Percentiles rank a stretch among this genome's conserved stretches.
These are phyloP conservation scores for Grallaria varia DNA, from an alignment of 2,113 vertebrate species.

Conservation along the genomic window DNA sequence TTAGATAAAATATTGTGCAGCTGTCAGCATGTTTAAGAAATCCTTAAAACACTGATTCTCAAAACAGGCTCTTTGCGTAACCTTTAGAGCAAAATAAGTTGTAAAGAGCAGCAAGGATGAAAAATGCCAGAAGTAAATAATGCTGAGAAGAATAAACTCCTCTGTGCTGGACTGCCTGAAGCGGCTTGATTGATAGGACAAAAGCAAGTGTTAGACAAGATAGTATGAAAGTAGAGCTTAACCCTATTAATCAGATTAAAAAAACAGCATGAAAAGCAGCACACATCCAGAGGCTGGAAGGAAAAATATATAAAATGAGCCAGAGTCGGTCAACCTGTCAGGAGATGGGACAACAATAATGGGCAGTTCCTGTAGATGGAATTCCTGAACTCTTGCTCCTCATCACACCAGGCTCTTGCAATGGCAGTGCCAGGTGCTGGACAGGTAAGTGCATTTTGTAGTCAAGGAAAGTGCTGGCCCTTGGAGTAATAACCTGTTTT, in stretches of 20 bases:
- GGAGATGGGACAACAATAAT: background rate
- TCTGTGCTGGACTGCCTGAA: background rate
- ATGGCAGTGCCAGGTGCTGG: background rate
- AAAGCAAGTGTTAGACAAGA: slow-evolving; percentile 34
- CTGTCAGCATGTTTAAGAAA: background rate
- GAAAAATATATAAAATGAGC: background rate
- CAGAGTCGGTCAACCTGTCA: background rate
- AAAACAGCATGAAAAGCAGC: slow-evolving; percentile 11
- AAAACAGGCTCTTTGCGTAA: background rate
- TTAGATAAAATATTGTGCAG: background rate
- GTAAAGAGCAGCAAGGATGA: background rate
- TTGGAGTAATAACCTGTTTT: background rate
- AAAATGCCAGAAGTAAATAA: slow-evolving; percentile 38
- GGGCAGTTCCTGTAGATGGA: background rate
- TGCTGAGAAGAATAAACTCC: background rate
- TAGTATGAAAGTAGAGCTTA: background rate
- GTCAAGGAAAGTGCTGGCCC: background rate
- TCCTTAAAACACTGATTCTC: background rate
- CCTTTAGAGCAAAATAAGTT: background rate
- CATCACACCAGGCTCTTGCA: background rate
- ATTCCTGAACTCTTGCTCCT: background rate
- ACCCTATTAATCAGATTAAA: slow-evolving; percentile 50
- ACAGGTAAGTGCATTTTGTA: background rate
- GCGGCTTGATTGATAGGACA: slow-evolving; percentile 2
- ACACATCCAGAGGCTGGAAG: background rate